phyloP scores from a whole-genome alignment of 1,140 invertebrate genomes.

The Vanessa atalanta region DNA sequence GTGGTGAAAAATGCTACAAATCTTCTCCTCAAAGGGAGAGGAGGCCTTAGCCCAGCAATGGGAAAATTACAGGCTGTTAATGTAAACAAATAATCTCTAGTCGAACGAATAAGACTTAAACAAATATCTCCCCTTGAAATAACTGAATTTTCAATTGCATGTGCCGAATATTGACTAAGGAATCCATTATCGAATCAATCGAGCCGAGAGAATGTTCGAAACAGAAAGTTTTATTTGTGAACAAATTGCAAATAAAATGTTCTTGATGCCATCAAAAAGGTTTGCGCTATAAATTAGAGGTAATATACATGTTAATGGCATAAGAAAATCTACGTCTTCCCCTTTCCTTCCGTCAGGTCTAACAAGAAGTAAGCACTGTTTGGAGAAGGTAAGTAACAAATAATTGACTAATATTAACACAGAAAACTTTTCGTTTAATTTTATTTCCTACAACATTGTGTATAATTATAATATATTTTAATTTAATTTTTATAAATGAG shows the following conservation, averaged over 20 bases:
- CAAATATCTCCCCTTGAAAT: not conserved
- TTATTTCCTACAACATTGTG: too few relatives aligned
- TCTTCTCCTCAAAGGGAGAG: too few relatives aligned
- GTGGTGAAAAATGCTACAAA: too few relatives aligned
- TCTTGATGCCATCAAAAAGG: conserved; percentile 63
- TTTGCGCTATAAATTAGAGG: conserved; percentile 67
- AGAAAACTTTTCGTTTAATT: too few relatives aligned
- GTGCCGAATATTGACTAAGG: conserved; percentile 8
- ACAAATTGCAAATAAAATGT: conserved; percentile 62
- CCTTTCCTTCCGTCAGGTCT: conserved; percentile 46
- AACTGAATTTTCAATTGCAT: not conserved
- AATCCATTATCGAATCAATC: conserved; percentile 41
- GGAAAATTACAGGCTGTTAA: too few relatives aligned
- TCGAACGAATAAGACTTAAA: not conserved
- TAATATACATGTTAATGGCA: conserved; percentile 76
- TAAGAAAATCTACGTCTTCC: conserved; percentile 70
- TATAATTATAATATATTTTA: too few relatives aligned
- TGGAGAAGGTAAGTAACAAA: conserved; percentile 25
- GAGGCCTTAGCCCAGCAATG: too few relatives aligned
- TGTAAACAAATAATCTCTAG: not conserved
- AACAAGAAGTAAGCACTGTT: conserved; percentile 21
- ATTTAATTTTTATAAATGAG: too few relatives aligned
- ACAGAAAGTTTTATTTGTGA: conserved; percentile 47
- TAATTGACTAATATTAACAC: too few relatives aligned
- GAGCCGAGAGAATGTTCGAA: conserved; percentile 37